These are phyloP conservation scores for Aspidiotus destructor DNA, from an alignment of 2,888 invertebrate genomes.

Conservation along the genomic window DNA sequence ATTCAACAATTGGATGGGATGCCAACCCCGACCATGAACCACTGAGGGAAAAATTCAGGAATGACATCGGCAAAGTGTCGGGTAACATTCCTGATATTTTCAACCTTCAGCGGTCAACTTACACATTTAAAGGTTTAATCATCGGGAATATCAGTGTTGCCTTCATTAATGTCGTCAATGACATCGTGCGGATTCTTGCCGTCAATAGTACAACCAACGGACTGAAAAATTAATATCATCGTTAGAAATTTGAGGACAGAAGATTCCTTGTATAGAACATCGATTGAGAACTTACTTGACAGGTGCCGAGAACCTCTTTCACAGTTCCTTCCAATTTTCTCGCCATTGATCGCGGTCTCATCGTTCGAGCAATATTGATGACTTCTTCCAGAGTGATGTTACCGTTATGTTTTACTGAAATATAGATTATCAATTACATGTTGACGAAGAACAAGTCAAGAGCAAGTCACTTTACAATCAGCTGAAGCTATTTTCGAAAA, in stretches of 20 bases:
- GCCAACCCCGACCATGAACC: conserved; percentile 48
- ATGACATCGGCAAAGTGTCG: neutral
- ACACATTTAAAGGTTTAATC: conserved; percentile 47
- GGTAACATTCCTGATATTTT: conserved; percentile 33
- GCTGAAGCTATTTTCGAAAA: neutral
- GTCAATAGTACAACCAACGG: conserved; percentile 82
- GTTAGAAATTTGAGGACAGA: too few species aligned
- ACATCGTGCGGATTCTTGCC: conserved; percentile 87
- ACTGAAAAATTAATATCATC: conserved; percentile 44
- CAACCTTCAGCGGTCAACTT: conserved; percentile 36
- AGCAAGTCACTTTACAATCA: neutral
- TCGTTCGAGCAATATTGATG: conserved; percentile 76
- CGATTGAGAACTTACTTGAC: conserved; percentile 44
- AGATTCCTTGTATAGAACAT: too few species aligned
- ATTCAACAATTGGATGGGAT: conserved; percentile 46
- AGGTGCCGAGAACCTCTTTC: conserved; percentile 86
- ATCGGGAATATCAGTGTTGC: conserved; percentile 68
- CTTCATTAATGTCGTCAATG: conserved; percentile 82
- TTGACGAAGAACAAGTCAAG: neutral
- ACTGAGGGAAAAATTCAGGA: conserved; percentile 23
- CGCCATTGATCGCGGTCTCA: conserved; percentile 95
- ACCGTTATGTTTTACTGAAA: conserved; percentile 89
- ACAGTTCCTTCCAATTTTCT: conserved; percentile 81
- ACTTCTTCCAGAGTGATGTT: conserved; percentile 92
- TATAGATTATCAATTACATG: neutral